Base-by-base conservation (phyloP, 2,888 invertebrate genomes). In the Athalia rosae region DNA sequence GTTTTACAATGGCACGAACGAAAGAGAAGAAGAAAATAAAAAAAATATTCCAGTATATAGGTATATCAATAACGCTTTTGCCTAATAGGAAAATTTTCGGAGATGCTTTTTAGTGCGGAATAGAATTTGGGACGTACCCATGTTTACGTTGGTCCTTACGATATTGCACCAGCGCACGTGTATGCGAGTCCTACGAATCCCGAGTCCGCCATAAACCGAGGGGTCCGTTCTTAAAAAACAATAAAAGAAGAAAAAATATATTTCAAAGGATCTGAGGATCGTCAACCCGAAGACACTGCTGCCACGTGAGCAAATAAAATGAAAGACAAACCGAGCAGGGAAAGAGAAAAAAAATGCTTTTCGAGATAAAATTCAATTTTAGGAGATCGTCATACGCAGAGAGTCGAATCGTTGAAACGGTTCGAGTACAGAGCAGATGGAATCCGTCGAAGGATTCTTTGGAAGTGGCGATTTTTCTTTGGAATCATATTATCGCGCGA, bases 171-270 rank as follows among this genome's bases (percentile, higher is more conserved):
- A 13, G 15, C 28, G 28, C 28, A 28, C 28, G 28, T n/a, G n/a
- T n/a, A n/a, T 28, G 28, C 28, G n/a, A n/a, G n/a, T n/a, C n/a
- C n/a, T 28, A 28, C 28, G 28, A 28, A 1, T 28, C 28, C 28
- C 64, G 47, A 5, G 11, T 48, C 67, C 45, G 53, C n/a, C 67
- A 53, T 67, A 67, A 67, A 67, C 48, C 28, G 28, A 28, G 47
- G 28, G 67, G 50, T 53, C 67, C 67, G 67, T 67, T 67, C 53
- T 67, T 67, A 53, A 67, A 67, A 67, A 67, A 67, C 67, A 67
- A 67, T 50, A 53, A 67, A 47, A 64, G 4, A n/a, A 11, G 53
- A 50, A 53, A 67, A 67, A 67, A 28, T 7, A 28, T 28, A 28
- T 28, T 28, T 28, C 28, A 66, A 48, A 41, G 28, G 50, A 11